These are phyloP conservation scores for Pachliopta kotzebuea DNA, from an alignment of 2,888 invertebrate genomes.

Conservation along the genomic window DNA sequence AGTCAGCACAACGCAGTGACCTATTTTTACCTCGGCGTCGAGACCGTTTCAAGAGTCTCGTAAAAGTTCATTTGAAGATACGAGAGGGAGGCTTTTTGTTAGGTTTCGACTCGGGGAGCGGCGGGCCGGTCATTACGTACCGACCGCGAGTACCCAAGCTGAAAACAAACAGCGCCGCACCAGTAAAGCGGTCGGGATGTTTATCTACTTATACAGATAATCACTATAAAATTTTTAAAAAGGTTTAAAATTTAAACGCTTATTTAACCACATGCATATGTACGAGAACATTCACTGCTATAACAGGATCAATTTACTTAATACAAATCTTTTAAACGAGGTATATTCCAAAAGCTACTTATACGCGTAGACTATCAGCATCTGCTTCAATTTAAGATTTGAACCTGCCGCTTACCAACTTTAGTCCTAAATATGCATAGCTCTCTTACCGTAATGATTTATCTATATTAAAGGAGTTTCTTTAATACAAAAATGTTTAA, in stretches of 20 bases:
- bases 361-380: background rate
- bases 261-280: constrained; percentile 1
- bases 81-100: constrained; percentile 48
- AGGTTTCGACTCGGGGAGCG: constrained; percentile 39
- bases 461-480: no score
- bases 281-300: constrained; percentile 19
- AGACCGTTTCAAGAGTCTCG: constrained; percentile 43
- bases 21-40: constrained; percentile 46
- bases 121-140: constrained; percentile 40
- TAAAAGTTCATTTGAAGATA: constrained; percentile 55
- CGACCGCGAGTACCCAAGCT: constrained; percentile 41
- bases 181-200: constrained; percentile 12
- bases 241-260: background rate
- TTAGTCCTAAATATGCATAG: background rate
- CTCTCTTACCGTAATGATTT: no score
- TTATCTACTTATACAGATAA: constrained; percentile 22
- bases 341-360: constrained; percentile 7
- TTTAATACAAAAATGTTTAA: no score
- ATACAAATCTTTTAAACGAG: constrained; percentile 12
- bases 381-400: background rate
- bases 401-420: background rate
- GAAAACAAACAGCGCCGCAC: constrained; percentile 39
- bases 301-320: constrained; percentile 13
- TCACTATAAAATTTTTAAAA: constrained; percentile 1
- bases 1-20: constrained; percentile 47